phyloP scores from a whole-genome alignment of 2,113 vertebrate species.

The Syngnathoides biaculeatus region DNA sequence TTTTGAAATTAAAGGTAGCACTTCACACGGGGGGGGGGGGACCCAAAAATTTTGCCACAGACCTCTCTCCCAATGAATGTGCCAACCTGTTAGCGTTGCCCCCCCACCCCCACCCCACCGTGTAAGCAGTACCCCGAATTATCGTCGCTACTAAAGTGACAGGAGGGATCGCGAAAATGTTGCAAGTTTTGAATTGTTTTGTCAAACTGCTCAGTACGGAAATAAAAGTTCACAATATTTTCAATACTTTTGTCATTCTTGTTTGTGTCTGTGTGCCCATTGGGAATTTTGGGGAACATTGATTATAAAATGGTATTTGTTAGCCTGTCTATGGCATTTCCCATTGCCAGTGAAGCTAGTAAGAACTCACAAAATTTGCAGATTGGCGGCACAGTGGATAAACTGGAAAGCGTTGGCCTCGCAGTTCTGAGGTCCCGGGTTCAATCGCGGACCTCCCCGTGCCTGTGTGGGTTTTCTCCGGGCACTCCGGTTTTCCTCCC shows the following conservation, averaged over 20 bases:
- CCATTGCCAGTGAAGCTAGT: too few relatives aligned
- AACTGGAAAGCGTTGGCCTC: too few relatives aligned
- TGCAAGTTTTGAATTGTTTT: constrained; percentile 48
- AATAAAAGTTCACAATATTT: constrained; percentile 72
- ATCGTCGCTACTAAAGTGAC: constrained; percentile 12
- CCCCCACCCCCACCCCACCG: too few relatives aligned
- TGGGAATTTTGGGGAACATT: not conserved
- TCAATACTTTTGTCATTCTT: constrained; percentile 58
- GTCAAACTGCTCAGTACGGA: constrained; percentile 61
- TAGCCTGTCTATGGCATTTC: too few relatives aligned
- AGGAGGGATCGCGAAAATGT: constrained; percentile 14
- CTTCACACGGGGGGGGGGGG: not conserved
- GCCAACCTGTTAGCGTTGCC: constrained; percentile 1
- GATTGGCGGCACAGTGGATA: too few relatives aligned
- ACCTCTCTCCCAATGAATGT: not conserved
- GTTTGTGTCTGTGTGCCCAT: not conserved
- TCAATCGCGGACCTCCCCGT: too few relatives aligned
- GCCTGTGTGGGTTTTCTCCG: too few relatives aligned
- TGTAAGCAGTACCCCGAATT: constrained; percentile 28
- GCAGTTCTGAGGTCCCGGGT: too few relatives aligned
- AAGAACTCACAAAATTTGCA: too few relatives aligned
- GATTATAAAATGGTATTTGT: not conserved
- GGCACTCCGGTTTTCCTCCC: too few relatives aligned
- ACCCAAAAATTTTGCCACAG: not conserved
- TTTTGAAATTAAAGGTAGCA: not conserved